Percentiles rank a stretch among this genome's conserved stretches.
These are phyloP conservation scores for Coenonympha glycerion DNA, from an alignment of 2,888 invertebrate species.

Conservation along the genomic window DNA sequence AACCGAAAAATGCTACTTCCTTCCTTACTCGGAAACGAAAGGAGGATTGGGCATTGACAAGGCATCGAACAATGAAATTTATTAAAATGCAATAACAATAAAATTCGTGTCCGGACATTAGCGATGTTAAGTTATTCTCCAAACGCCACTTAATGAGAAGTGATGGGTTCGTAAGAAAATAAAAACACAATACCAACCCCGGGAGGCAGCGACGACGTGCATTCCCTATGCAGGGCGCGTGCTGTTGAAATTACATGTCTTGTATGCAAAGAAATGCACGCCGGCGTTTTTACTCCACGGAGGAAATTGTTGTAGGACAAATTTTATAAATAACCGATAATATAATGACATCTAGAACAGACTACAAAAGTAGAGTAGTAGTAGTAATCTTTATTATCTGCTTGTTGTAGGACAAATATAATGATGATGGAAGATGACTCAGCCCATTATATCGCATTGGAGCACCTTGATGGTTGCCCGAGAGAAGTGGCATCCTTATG, in stretches of 20 bases:
- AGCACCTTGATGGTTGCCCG: too few relatives aligned
- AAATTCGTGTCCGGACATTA: slow-evolving; percentile 75
- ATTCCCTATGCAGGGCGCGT: slow-evolving; percentile 66
- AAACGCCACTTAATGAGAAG: slow-evolving; percentile 76
- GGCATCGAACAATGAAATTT: slow-evolving; percentile 63
- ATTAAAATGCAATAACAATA: slow-evolving; percentile 76
- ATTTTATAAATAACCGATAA: slow-evolving; percentile 10
- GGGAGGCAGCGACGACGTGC: slow-evolving; percentile 47
- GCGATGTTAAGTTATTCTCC: slow-evolving; percentile 73
- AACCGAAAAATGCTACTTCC: slow-evolving; percentile 53
- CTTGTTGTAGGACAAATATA: too few relatives aligned
- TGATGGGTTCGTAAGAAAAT: slow-evolving; percentile 75
- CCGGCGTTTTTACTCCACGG: slow-evolving; percentile 39
- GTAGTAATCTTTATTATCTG: too few relatives aligned
- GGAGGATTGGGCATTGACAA: slow-evolving; percentile 47
- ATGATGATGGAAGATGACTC: too few relatives aligned
- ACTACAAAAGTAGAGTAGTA: too few relatives aligned
- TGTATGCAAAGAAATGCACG: slow-evolving; percentile 64
- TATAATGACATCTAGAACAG: too few relatives aligned
- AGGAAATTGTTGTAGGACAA: slow-evolving; percentile 44
- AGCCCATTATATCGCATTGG: too few relatives aligned
- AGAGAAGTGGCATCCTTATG: too few relatives aligned
- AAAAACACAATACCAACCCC: slow-evolving; percentile 63
- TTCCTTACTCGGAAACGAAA: slow-evolving; percentile 64
- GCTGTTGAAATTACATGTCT: slow-evolving; percentile 63